Conservation (phyloP, 2,888 invertebrate genomes). For the Subacronicta megacephala region DNA sequence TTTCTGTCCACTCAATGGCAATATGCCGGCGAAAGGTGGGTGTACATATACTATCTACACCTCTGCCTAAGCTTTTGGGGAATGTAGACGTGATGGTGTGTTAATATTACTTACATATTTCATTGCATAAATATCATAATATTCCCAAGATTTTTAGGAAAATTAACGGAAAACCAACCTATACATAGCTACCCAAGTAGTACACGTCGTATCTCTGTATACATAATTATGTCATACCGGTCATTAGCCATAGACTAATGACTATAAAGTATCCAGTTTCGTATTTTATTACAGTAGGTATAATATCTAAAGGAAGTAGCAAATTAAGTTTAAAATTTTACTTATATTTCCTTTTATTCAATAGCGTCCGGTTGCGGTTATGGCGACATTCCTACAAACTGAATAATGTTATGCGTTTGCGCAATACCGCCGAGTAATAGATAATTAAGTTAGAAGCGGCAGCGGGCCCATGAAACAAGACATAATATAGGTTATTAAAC, state of each 20-base stretch:
- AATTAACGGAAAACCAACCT: constrained; percentile 35
- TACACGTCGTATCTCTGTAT: too few species aligned
- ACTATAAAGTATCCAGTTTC: background rate
- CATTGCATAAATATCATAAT: background rate
- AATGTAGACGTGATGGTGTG: too few species aligned
- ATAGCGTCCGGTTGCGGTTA: constrained; percentile 41
- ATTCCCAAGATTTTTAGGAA: constrained; percentile 32
- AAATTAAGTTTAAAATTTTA: constrained; percentile 41
- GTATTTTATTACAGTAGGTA: constrained; percentile 6
- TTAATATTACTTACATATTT: too few species aligned
- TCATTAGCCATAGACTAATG: constrained; percentile 10
- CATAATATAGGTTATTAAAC: too few species aligned
- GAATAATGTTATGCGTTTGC: constrained; percentile 65
- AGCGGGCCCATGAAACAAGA: constrained; percentile 1
- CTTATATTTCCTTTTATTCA: constrained; percentile 53
- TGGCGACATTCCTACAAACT: constrained; percentile 55
- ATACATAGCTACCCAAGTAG: constrained; percentile 9
- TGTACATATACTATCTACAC: too few species aligned
- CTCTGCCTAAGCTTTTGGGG: too few species aligned
- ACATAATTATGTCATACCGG: background rate
- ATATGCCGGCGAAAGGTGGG: too few species aligned
- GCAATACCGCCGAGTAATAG: constrained; percentile 43
- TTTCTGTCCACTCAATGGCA: too few species aligned
- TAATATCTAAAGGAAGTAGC: constrained; percentile 37
- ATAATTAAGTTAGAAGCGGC: background rate